phyloP scores from a whole-genome alignment of 1,140 invertebrate species.

The Drosophila jambulina region DNA sequence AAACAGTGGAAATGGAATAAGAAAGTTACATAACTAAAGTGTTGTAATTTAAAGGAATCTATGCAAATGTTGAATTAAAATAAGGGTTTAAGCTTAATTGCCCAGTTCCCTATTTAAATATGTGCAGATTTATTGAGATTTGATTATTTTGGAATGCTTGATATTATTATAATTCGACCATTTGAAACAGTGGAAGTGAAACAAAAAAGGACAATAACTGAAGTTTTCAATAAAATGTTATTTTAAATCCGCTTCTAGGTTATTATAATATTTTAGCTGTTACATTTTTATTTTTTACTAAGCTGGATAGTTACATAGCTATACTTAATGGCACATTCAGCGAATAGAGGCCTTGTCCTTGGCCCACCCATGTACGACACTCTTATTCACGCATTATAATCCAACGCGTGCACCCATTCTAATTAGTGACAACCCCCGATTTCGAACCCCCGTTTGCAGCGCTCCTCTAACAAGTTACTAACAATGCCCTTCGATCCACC shows the following conservation, averaged over 20 bases:
- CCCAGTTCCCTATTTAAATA: neutral
- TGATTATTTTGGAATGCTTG: neutral
- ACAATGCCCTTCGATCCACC: constrained; percentile 46
- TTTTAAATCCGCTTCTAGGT: neutral
- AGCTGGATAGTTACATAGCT: too few relatives aligned
- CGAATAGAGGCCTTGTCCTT: neutral
- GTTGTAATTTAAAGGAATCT: neutral
- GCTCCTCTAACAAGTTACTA: constrained; percentile 28
- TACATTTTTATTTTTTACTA: neutral
- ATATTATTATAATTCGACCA: neutral
- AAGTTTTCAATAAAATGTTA: neutral
- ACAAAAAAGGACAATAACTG: neutral
- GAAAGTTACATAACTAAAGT: too few relatives aligned
- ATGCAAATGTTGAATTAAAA: neutral
- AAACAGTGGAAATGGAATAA: neutral
- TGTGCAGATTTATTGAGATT: neutral
- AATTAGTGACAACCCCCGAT: constrained; percentile 73
- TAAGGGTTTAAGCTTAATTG: neutral
- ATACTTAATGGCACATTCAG: too few relatives aligned
- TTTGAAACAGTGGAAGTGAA: neutral
- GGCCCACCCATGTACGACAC: constrained; percentile 14
- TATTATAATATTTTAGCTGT: neutral
- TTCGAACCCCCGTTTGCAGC: constrained; percentile 4
- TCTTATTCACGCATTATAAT: constrained; percentile 60
- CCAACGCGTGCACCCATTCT: constrained; percentile 72